phyloP scores from a whole-genome alignment of 2,113 vertebrate species.

The Dicerorhinus sumatrensis region DNA sequence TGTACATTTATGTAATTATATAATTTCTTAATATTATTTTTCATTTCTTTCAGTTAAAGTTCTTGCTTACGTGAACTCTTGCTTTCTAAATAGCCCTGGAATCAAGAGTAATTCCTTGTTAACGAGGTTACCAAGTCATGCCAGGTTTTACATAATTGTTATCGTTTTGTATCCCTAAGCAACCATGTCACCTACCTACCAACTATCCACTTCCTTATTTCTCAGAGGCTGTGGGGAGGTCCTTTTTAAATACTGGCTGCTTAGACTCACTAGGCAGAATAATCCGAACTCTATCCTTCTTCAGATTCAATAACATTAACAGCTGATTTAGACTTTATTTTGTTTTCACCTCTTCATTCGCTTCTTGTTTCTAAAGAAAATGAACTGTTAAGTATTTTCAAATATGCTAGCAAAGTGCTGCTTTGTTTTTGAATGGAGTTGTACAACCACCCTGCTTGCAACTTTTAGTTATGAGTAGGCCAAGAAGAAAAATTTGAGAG shows the following conservation, averaged over 20 bases:
- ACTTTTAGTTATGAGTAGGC: background rate
- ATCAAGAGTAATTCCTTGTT: background rate
- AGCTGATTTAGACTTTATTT: background rate
- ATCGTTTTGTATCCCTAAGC: background rate
- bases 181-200: background rate
- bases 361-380: background rate
- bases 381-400: background rate
- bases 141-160: background rate
- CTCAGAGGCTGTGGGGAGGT: background rate
- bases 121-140: background rate
- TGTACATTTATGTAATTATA: background rate
- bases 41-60: slow-evolving; percentile 20
- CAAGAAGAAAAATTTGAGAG: background rate
- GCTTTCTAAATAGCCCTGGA: background rate
- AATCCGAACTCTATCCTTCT: background rate
- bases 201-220: background rate
- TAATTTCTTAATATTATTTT: slow-evolving; percentile 35
- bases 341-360: background rate
- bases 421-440: background rate
- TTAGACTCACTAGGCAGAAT: background rate
- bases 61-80: background rate
- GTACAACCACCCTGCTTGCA: background rate
- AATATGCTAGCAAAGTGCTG: background rate
- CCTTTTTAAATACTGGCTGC: background rate
- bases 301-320: background rate